These are phyloP conservation scores for Lasioglossum leucozonium DNA, from an alignment of 2,888 invertebrate genomes.

Conservation along the genomic window DNA sequence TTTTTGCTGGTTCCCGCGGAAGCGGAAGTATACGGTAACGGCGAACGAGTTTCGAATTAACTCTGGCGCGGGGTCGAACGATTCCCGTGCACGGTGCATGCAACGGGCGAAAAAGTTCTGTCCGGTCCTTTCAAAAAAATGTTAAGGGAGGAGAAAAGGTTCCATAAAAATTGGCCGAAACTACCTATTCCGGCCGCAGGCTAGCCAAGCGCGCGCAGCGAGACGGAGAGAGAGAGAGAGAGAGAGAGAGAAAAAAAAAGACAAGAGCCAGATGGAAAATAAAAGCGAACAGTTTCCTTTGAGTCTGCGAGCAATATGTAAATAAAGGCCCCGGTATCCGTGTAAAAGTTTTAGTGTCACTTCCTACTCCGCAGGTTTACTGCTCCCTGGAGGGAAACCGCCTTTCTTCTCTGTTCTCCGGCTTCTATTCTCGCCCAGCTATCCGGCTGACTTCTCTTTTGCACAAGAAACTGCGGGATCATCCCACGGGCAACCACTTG, in stretches of 20 bases:
- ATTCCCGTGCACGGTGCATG: background rate
- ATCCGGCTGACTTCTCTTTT: constrained; percentile 57
- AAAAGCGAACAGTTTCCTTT: constrained; percentile 66
- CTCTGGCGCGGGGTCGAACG: constrained; percentile 17
- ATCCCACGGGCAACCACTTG: constrained; percentile 54
- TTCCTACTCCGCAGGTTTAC: constrained; percentile 76
- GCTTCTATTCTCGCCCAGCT: constrained; percentile 48
- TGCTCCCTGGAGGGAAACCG: constrained; percentile 68
- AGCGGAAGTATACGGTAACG: background rate
- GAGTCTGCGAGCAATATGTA: constrained; percentile 78
- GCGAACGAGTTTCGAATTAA: constrained; percentile 38
- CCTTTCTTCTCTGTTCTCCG: constrained; percentile 53
- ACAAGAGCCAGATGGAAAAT: constrained; percentile 59
- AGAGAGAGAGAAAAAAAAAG: too few relatives aligned
- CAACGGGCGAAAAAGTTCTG: constrained; percentile 38
- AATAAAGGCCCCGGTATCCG: constrained; percentile 79
- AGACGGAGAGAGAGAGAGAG: constrained; percentile 51
- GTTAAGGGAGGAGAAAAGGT: constrained; percentile 41
- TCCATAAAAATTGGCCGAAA: constrained; percentile 49
- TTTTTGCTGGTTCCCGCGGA: background rate
- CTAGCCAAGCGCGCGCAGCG: constrained; percentile 34
- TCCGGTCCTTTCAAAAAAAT: constrained; percentile 31
- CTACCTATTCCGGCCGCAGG: constrained; percentile 46
- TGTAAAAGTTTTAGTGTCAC: constrained; percentile 82
- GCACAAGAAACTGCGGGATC: constrained; percentile 52